Percentiles rank a stretch among this genome's conserved stretches.
phyloP scores from a whole-genome alignment of 1,140 invertebrate species.

The Orchestia grillus region DNA sequence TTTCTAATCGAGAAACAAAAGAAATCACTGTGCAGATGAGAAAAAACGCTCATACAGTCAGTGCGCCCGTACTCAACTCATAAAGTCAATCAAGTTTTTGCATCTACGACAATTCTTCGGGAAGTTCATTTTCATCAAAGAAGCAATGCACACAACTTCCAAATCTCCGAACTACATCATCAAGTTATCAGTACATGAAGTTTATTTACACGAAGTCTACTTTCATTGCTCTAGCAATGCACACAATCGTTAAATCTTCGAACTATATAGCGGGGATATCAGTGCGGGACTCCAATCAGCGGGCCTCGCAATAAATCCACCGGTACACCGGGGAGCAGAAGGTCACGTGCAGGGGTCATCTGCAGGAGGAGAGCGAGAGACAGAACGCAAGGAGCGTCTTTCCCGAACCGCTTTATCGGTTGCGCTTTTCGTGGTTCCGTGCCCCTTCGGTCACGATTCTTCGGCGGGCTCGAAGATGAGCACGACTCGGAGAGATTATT shows the following conservation, averaged over 20 bases:
- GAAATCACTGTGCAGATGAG: background rate
- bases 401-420: background rate
- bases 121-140: background rate
- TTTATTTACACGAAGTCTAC: no score
- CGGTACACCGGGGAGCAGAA: background rate
- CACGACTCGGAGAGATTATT: conserved; percentile 5
- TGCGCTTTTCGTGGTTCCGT: conserved; percentile 13
- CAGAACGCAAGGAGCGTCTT: background rate
- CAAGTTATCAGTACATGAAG: background rate
- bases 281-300: background rate
- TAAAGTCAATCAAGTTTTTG: background rate
- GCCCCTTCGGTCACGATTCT: conserved; percentile 26
- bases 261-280: background rate
- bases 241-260: background rate
- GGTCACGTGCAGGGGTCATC: background rate
- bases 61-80: no score
- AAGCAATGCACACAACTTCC: background rate
- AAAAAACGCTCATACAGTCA: background rate
- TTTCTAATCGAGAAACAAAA: background rate
- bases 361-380: background rate
- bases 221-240: background rate
- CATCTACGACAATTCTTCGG: background rate
- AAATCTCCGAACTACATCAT: background rate
- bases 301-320: background rate
- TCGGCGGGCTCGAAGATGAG: background rate